Percentiles rank a stretch among this genome's conserved stretches.
Evolutionary conservation across 2,888 invertebrate species (phyloP).

Genomic region (Apoderus coryli): DNA sequence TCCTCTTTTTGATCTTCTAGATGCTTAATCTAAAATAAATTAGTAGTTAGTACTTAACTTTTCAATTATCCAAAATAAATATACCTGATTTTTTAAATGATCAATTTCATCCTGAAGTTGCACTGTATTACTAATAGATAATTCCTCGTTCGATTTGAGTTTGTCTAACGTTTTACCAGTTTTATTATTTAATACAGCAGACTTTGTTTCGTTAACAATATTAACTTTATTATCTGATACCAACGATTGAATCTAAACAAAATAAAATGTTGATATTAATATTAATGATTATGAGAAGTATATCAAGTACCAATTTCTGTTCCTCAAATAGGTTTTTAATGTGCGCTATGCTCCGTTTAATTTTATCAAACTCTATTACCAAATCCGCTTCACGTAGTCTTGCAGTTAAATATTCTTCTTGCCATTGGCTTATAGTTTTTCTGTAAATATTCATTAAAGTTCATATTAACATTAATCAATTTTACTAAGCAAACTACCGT

Average conservation of each 20-base stretch:
- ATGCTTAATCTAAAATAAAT: constrained; percentile 10
- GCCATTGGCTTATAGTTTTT: constrained; percentile 15
- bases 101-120: constrained; percentile 17
- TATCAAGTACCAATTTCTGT: constrained; percentile 13
- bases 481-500: too few relatives aligned
- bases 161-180: constrained; percentile 8
- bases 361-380: constrained; percentile 17
- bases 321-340: constrained; percentile 16
- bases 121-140: constrained; percentile 11
- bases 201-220: too few relatives aligned
- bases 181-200: too few relatives aligned
- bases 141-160: constrained; percentile 13
- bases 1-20: constrained; percentile 14
- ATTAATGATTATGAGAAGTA: too few relatives aligned
- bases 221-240: too few relatives aligned
- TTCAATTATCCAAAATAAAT: background rate
- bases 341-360: constrained; percentile 15
- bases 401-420: constrained; percentile 16
- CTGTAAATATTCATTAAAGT: constrained; percentile 2
- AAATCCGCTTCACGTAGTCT: constrained; percentile 17
- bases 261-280: too few relatives aligned
- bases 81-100: constrained; percentile 16
- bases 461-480: constrained; percentile 1
- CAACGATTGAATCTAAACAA: too few relatives aligned
- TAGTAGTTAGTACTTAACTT: constrained; percentile 1